Base-by-base conservation (phyloP, 2,797 vertebrate species). In the Cichlasoma orientale region DNA sequence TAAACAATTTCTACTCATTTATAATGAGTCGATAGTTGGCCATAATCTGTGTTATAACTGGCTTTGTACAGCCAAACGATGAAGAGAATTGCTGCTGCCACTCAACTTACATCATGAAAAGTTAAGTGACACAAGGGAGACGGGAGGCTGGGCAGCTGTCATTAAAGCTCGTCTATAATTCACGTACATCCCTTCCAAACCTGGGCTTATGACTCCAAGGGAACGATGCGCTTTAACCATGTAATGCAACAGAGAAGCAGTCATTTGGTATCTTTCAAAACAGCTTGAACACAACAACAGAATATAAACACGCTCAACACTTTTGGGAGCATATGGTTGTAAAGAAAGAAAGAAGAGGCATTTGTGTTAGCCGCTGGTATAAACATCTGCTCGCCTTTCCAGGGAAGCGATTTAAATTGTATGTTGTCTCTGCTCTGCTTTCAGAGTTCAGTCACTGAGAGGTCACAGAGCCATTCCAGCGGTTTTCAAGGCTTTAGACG, bases 81-180 rank as follows among this genome's bases (percentile, higher is more conserved):
- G 41, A 29, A n/a, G 25, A 68, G 63, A 18, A 68, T 44, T 13
- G 66, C 82, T 70, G 73, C 75, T 86, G 82, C 77, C 82, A 80
- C 75, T 86, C 82, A 69, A 75, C 82, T 77, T 75, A 73, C 74
- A 84, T 53, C 80, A 73, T 84, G 84, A 87, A 88, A 90, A 85
- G 75, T 88, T 86, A 85, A 81, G 74, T 78, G 84, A 82, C 85
- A 85, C 72, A 2, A 84, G 77, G 88, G 80, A 87, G 87, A 82
- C 1, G 47, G 74, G 79, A 74, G 81, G 69, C 86, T 47, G 68
- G 83, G 88, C 83, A 73, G 83, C 85, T 86, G 86, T 91, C 84
- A 88, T 90, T 88, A 90, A 86, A 89, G 80, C 71, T 41, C 25
- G 82, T 90, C 71, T 88, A 89, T 90, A 86, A 90, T 89, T 91